Base-by-base conservation (phyloP, 2,113 vertebrate species). In the Perccottus glenii region DNA sequence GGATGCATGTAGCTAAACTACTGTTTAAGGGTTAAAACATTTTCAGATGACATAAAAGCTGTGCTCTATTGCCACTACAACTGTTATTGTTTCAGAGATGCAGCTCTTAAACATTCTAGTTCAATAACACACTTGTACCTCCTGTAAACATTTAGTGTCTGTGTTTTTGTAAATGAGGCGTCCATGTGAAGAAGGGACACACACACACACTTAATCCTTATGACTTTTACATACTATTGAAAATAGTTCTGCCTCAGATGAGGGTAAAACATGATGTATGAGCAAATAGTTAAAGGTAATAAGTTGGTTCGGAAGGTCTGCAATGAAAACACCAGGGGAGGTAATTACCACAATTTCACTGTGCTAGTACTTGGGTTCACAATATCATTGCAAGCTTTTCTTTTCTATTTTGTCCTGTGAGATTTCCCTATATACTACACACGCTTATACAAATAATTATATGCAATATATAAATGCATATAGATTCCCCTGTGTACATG, bases 151-250 rank as follows among this genome's bases (percentile, higher is more conserved):
- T 6, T 43, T 43, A 43, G 6, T 43, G 42, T 6, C 3, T 43
- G 42, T 43, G 6, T 43, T 8, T 27, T 27, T 27, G 19, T 27
- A 27, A 27, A 27, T 27, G 19, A 27, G 19, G 1, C 19, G 3
- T 27, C 6, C 7, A 11, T 43, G 6, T 43, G 10, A 36, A 19
- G 2, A 9, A 19, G 48, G 8, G n/a, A 60, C 67, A 58, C 38
- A 65, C 53, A 57, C 64, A 53, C 53, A 40, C 12, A 52, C 64
- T 64, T 35, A 75, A 62, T 70, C 52, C 27, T 56, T 12, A 42
- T 32, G 10, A 57, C 38, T 27, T 62, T 61, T 67, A 45, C 38
- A 42, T 35, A 16, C 5, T 56, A 56, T 33, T 55, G 56, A 46
- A 50, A 69, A 57, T 16, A 6, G 35, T 9, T 19, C 16, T 53